Evolutionary conservation across 1,140 invertebrate genomes (phyloP), one percentile per base, ranked within the genome.

Genomic region (Cardiocondyla obscurior): DNA sequence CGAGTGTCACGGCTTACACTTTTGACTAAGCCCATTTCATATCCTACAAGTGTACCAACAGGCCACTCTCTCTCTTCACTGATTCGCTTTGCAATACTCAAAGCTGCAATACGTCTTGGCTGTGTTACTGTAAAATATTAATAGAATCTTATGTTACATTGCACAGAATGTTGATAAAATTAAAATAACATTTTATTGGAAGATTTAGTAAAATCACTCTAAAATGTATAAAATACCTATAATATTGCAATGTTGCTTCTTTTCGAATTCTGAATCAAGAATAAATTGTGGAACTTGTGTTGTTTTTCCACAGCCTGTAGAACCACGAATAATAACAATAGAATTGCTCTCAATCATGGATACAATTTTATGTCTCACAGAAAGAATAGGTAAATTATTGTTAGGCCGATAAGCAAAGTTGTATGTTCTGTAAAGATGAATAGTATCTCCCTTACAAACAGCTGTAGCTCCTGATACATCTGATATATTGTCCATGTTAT

Each of bases 261-360:
- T 94, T 12, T 95, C 92, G 64, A 93, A 95, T 90, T 95, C 96
- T 77, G 96, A 94, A 92, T 99, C 97, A 30, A 99, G 92, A 84
- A 99, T 97, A 94, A 97, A 98, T 91, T 99, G 98, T 0, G 97
- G 97, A 3, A 98, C 96, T 95, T 98, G 97, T 0, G 97, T 98
- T 3, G 97, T 97, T 93, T 96, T 96, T 10, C 96, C 96, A 91
- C 95, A 95, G 4, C 98, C 98, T 3, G 98, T 99, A 73, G 96
- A 96, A 28, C 98, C 98, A 93, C 98, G 96, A 82, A 99, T 97
- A 14, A 99, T 96, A 1, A 97, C 93, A 3, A 97, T 95, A 89
- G 96, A 94, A 93, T 97, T 95, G 1, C 95, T 94, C 42, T 95
- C 90, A 16, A 98, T 95, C 58, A 95, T 96, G 7, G 94, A 88